These are phyloP conservation scores for Hippocampus abdominalis DNA, from an alignment of 2,113 vertebrate species.

Conservation along the genomic window DNA sequence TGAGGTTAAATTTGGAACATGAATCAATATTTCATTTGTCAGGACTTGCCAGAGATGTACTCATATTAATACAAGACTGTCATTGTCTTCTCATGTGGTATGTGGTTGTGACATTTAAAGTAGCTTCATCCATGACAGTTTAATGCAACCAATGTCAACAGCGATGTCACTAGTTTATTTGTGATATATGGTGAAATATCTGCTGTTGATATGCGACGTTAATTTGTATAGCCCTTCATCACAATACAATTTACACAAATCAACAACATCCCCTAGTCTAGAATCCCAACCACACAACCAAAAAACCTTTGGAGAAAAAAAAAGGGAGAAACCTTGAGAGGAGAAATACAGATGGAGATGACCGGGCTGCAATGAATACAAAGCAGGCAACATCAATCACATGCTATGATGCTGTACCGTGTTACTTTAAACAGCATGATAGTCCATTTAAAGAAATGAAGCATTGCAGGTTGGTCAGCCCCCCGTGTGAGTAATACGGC, in stretches of 20 bases:
- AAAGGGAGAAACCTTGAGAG: not conserved
- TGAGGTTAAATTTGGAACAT: conserved; percentile 42
- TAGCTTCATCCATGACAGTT: no score
- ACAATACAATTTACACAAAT: no score
- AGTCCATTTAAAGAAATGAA: no score
- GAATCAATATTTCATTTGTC: conserved; percentile 61
- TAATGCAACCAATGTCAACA: no score
- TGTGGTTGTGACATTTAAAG: not conserved
- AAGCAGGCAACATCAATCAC: not conserved
- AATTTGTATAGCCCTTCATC: no score
- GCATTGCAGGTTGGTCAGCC: no score
- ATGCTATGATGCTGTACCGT: not conserved
- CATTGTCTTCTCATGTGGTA: not conserved
- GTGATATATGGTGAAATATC: no score
- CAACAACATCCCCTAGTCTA: no score
- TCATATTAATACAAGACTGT: not conserved
- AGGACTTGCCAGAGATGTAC: conserved; percentile 30
- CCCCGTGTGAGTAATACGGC: no score
- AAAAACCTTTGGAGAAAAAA: conserved; percentile 10
- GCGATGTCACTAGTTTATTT: no score
- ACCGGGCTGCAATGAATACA: not conserved
- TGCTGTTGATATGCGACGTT: no score
- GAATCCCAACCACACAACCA: no score
- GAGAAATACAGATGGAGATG: not conserved
- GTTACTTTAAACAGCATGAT: not conserved